A percentile compares a stretch with the other conserved stretches of the same genome.
phyloP scores from a whole-genome alignment of 2,888 invertebrate species.

The Rapana venosa region DNA sequence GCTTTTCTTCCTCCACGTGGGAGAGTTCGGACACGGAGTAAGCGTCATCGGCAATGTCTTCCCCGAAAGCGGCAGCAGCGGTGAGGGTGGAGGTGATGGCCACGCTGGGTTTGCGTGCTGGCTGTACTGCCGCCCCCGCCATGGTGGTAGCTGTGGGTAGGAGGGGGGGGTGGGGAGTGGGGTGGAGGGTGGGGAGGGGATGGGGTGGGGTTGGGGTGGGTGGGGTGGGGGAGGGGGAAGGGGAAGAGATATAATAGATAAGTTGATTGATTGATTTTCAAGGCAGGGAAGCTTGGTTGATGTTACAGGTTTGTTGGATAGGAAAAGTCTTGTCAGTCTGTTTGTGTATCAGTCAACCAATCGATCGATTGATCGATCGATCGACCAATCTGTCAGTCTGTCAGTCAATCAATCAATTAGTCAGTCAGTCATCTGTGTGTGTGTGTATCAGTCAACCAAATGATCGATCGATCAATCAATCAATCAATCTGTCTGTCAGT shows the following conservation, averaged over 20 bases:
- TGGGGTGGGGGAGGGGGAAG: neutral
- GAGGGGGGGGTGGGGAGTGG: neutral
- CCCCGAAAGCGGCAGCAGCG: conserved; percentile 65
- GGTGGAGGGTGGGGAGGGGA: neutral
- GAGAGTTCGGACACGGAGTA: conserved; percentile 56
- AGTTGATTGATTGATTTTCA: too few species aligned
- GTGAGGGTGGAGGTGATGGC: conserved; percentile 51
- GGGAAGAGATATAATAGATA: neutral
- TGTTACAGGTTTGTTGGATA: too few species aligned
- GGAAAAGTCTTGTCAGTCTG: too few species aligned
- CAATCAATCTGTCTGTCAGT: too few species aligned
- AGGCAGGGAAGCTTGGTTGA: too few species aligned
- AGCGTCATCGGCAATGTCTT: conserved; percentile 65
- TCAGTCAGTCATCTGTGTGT: too few species aligned
- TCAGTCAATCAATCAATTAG: too few species aligned
- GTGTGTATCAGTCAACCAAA: too few species aligned
- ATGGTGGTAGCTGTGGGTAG: neutral
- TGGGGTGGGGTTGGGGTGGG: neutral
- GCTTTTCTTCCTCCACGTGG: conserved; percentile 44
- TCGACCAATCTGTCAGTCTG: too few species aligned
- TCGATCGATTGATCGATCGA: too few species aligned
- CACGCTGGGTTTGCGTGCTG: neutral
- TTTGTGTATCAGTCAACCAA: too few species aligned
- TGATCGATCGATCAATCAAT: too few species aligned
- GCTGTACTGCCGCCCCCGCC: neutral